A percentile compares a stretch with the other conserved stretches of the same genome.
Conservation (phyloP, 2,888 invertebrate genomes). For the Phania funesta region DNA sequence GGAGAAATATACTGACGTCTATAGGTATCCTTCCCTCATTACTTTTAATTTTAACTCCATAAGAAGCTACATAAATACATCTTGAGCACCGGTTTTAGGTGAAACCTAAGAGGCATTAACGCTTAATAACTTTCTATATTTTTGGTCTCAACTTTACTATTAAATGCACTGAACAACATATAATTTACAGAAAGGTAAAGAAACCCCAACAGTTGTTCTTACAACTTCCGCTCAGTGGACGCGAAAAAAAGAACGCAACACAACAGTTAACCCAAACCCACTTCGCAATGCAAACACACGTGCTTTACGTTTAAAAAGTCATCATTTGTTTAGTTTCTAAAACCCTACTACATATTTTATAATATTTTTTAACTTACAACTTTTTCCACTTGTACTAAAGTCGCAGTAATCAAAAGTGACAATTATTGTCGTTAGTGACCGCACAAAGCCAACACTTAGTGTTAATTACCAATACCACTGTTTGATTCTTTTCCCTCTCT, state of each 20-base stretch:
- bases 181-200: slow-evolving; percentile 43
- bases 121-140: slow-evolving; percentile 10
- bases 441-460: slow-evolving; percentile 60
- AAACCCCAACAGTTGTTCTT: slow-evolving; percentile 34
- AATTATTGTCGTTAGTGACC: slow-evolving; percentile 64
- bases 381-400: neutral
- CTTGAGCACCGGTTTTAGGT: no score
- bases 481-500: neutral
- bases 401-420: slow-evolving; percentile 61
- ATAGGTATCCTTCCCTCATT: no score
- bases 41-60: no score
- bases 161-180: neutral
- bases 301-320: slow-evolving; percentile 62
- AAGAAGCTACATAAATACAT: no score
- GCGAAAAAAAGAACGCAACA: neutral
- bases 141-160: neutral
- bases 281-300: slow-evolving; percentile 52
- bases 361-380: neutral
- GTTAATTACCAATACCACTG: slow-evolving; percentile 59
- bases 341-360: slow-evolving; percentile 13
- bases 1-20: no score
- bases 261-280: slow-evolving; percentile 28
- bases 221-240: slow-evolving; percentile 55
- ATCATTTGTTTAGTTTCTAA: slow-evolving; percentile 39
- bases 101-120: no score